Percentiles rank a stretch among this genome's conserved stretches.
Evolutionary conservation across 2,797 vertebrate species (phyloP).

Genomic region (Rhinella marina): DNA sequence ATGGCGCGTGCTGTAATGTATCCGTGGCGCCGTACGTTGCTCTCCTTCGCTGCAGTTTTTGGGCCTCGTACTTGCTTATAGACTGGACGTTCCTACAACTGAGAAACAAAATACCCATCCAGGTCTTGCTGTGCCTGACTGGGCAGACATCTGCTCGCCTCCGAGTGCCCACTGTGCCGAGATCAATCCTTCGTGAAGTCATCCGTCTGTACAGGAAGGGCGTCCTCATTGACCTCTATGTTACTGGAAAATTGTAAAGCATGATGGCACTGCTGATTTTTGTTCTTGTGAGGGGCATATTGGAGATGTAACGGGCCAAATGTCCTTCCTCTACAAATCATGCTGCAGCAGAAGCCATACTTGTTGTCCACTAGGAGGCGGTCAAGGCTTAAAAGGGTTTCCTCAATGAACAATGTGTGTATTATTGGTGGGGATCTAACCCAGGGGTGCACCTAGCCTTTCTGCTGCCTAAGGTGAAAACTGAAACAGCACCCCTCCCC

Average conservation of each 20-base stretch:
- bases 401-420: no score
- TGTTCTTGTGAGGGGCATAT: neutral
- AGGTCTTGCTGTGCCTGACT: neutral
- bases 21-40: neutral
- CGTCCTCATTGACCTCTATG: neutral
- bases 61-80: neutral
- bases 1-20: no score
- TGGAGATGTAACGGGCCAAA: neutral
- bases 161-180: neutral
- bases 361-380: neutral
- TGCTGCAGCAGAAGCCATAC: neutral
- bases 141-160: conserved; percentile 26
- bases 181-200: neutral
- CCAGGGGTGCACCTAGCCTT: no score
- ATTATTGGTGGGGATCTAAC: no score
- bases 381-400: neutral
- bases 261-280: neutral
- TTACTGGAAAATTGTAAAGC: neutral
- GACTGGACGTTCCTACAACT: neutral
- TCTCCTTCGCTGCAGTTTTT: neutral
- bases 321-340: neutral
- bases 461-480: no score
- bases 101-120: neutral
- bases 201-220: conserved; percentile 18
- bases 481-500: no score